A percentile compares a stretch with the other conserved stretches of the same genome.
These are phyloP conservation scores for Chloropsis hardwickii DNA, from an alignment of 2,113 vertebrate genomes.

Conservation along the genomic window DNA sequence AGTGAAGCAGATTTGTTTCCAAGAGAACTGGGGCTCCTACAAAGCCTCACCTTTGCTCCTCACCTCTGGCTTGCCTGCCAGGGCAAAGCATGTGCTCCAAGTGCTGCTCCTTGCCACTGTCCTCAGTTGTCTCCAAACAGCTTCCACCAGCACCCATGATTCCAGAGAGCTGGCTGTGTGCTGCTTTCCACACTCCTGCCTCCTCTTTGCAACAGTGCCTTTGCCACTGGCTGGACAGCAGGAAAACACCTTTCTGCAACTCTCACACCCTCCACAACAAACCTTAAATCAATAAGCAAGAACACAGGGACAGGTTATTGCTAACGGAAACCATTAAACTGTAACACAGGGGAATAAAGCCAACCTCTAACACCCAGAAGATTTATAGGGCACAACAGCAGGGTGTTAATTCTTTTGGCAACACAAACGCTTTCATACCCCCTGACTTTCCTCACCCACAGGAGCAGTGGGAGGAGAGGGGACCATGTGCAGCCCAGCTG, in stretches of 20 bases:
- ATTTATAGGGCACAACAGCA: slow-evolving; percentile 25
- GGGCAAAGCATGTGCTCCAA: background rate
- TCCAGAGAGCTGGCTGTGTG: background rate
- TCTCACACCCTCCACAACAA: background rate
- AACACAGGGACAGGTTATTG: slow-evolving; percentile 23
- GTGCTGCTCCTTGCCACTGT: background rate
- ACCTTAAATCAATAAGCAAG: slow-evolving; percentile 38
- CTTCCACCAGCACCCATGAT: background rate
- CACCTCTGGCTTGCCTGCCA: background rate
- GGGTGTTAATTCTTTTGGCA: slow-evolving; percentile 50
- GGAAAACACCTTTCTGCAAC: slow-evolving; percentile 21
- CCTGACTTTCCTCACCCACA: background rate
- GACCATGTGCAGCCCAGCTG: background rate
- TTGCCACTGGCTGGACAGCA: background rate
- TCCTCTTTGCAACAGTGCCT: background rate
- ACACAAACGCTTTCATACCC: background rate
- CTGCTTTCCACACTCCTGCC: background rate
- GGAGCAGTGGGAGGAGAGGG: background rate
- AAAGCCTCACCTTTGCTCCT: background rate
- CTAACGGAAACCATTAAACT: slow-evolving; percentile 48
- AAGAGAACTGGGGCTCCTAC: background rate
- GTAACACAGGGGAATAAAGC: background rate
- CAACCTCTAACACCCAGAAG: background rate
- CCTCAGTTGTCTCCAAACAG: background rate
- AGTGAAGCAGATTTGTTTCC: background rate